A percentile compares a stretch with the other conserved stretches of the same genome.
Evolutionary conservation across 64 coral and sea anemone genomes (phyloP).

Genomic region (Trachythela sp.): DNA sequence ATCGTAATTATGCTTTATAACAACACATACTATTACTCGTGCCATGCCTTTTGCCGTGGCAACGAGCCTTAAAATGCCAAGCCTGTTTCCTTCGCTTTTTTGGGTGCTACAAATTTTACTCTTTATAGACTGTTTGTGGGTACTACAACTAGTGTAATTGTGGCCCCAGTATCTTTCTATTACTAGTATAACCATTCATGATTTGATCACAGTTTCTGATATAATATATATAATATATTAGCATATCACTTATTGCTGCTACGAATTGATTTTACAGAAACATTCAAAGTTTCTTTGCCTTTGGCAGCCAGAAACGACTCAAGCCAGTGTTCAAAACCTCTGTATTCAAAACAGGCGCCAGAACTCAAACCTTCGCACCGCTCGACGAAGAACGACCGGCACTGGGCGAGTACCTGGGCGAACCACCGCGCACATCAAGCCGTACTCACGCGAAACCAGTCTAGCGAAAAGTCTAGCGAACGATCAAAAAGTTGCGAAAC

Average conservation of each 20-base stretch:
- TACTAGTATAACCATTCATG: too few relatives aligned
- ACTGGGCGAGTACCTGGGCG: slow-evolving; percentile 81
- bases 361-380: not conserved
- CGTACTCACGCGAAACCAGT: not conserved
- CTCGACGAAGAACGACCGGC: not conserved
- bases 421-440: slow-evolving; percentile 57
- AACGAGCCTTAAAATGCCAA: too few relatives aligned
- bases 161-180: not conserved
- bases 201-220: too few relatives aligned
- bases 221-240: too few relatives aligned
- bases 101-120: too few relatives aligned
- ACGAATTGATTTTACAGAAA: not conserved
- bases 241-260: too few relatives aligned
- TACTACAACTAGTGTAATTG: too few relatives aligned
- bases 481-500: slow-evolving; percentile 10
- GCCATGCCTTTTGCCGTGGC: too few relatives aligned
- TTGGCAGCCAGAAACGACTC: not conserved
- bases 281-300: not conserved
- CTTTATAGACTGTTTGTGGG: too few relatives aligned
- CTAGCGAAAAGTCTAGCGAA: not conserved
- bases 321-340: not conserved
- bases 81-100: too few relatives aligned
- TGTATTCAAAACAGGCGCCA: not conserved
- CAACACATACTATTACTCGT: too few relatives aligned
- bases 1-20: too few relatives aligned